A percentile compares a stretch with the other conserved stretches of the same genome.
Evolutionary conservation across 2,113 vertebrate species (phyloP).

Genomic region (Hydrochoerus hydrochaeris): DNA sequence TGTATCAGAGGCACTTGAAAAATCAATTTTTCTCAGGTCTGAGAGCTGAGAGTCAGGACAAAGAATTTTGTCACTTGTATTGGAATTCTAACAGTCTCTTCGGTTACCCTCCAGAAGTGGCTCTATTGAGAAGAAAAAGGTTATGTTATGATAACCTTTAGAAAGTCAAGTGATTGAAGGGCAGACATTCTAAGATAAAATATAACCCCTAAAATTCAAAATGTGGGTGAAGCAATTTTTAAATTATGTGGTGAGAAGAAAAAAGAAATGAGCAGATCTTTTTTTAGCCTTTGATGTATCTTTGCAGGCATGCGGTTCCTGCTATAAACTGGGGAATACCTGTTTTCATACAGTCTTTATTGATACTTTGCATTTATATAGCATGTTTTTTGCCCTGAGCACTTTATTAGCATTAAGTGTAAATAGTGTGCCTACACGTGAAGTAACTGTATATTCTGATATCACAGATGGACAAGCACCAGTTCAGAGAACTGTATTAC

Average conservation of each 20-base stretch:
- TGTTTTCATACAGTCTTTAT: neutral
- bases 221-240: conserved; percentile 34
- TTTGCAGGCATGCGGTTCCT: neutral
- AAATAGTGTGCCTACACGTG: neutral
- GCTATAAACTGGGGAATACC: neutral
- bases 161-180: conserved; percentile 54
- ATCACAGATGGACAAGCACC: neutral
- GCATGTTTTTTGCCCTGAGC: neutral
- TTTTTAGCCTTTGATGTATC: conserved; percentile 10
- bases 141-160: conserved; percentile 54
- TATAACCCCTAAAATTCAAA: neutral
- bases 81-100: conserved; percentile 66
- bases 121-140: neutral
- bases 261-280: conserved; percentile 29
- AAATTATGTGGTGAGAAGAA: neutral
- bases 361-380: conserved; percentile 40
- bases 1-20: conserved; percentile 41
- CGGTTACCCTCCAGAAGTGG: neutral
- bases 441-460: neutral
- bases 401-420: neutral
- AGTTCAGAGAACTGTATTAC: neutral
- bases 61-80: neutral
- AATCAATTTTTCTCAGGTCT: conserved; percentile 52
- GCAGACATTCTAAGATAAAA: conserved; percentile 24
- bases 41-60: conserved; percentile 40